Conservation (phyloP, 2,888 invertebrate species). For the Sminthurides aquaticus region DNA sequence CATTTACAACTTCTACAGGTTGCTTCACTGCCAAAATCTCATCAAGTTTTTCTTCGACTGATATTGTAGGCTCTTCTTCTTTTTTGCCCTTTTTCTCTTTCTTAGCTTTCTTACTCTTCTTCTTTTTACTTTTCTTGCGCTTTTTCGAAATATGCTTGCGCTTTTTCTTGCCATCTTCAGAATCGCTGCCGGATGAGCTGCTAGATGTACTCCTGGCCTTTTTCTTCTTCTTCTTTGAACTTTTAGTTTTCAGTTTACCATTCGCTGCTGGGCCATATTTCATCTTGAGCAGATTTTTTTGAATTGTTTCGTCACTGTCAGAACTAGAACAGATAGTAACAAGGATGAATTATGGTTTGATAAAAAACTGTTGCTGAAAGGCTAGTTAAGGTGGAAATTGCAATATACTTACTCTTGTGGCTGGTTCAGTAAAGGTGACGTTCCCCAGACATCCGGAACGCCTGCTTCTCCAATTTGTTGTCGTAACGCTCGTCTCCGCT, state of each 20-base stretch:
- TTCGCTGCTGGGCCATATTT: too few relatives aligned
- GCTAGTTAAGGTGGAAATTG: not conserved
- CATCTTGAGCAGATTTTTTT: not conserved
- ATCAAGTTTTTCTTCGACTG: slow-evolving; percentile 31
- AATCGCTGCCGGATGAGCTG: slow-evolving; percentile 14
- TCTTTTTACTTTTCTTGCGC: slow-evolving; percentile 18
- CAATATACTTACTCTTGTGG: slow-evolving; percentile 36
- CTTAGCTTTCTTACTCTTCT: slow-evolving; percentile 24
- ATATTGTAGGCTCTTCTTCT: slow-evolving; percentile 20
- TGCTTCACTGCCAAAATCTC: slow-evolving; percentile 26
- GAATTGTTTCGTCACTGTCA: slow-evolving; percentile 32
- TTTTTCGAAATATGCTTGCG: slow-evolving; percentile 5
- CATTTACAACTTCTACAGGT: slow-evolving; percentile 17
- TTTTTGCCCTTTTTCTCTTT: slow-evolving; percentile 34
- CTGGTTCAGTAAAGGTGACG: slow-evolving; percentile 26
- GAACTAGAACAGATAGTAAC: slow-evolving; percentile 27
- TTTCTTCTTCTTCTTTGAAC: slow-evolving; percentile 23
- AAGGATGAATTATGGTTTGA: not conserved
- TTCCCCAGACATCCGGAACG: slow-evolving; percentile 39
- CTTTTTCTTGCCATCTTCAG: slow-evolving; percentile 18
- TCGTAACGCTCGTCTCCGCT: slow-evolving; percentile 33
- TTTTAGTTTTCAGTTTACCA: slow-evolving; percentile 16
- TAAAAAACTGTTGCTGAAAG: not conserved
- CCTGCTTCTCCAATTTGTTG: slow-evolving; percentile 39
- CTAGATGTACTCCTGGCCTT: slow-evolving; percentile 12